These are phyloP conservation scores for Macrotis lagotis DNA, from an alignment of 2,113 vertebrate species.

Conservation along the genomic window DNA sequence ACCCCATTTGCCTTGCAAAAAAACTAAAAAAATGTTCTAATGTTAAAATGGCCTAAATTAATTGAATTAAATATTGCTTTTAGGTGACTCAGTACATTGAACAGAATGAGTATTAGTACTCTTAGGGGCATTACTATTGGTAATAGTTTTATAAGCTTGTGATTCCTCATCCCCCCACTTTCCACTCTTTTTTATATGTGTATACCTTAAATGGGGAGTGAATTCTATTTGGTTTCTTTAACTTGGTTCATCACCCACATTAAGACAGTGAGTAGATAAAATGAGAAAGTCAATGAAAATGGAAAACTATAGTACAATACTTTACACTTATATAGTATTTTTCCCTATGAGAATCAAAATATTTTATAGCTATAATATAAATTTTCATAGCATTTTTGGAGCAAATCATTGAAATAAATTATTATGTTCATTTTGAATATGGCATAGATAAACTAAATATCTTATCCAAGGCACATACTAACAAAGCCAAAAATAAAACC, in stretches of 20 bases:
- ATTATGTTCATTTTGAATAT: background rate
- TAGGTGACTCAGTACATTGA: too few species aligned
- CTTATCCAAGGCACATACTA: background rate
- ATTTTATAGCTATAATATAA: background rate
- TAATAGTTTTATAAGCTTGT: background rate
- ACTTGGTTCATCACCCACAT: background rate
- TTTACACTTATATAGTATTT: background rate
- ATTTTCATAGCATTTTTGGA: background rate
- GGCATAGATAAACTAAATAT: background rate
- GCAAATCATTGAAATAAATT: background rate
- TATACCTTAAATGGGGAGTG: too few species aligned
- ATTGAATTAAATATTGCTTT: too few species aligned
- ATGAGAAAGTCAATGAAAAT: background rate
- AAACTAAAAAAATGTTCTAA: too few species aligned
- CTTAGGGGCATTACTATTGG: background rate
- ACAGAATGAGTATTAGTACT: too few species aligned
- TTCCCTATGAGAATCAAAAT: constrained; percentile 5
- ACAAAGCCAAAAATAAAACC: background rate
- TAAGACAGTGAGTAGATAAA: background rate
- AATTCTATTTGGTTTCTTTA: too few species aligned
- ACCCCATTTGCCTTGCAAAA: too few species aligned
- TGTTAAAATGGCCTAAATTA: too few species aligned
- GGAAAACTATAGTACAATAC: background rate
- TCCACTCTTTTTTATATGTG: too few species aligned
- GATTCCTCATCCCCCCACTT: too few species aligned